A percentile compares a stretch with the other conserved stretches of the same genome.
phyloP scores from a whole-genome alignment of 2,888 invertebrate species.

The Tiphia femorata region DNA sequence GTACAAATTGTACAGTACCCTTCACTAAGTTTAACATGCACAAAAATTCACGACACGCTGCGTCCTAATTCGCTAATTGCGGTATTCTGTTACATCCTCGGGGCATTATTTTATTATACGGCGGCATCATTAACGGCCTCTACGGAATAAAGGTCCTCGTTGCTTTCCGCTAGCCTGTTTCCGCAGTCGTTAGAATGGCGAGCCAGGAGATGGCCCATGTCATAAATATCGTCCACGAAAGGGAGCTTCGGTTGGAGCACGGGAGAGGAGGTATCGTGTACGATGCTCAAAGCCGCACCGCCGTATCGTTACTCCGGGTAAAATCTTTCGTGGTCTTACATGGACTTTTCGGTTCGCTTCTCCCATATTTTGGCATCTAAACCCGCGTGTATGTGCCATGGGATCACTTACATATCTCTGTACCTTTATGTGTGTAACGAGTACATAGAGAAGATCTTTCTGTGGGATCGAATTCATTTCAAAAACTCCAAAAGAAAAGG shows the following conservation, averaged over 20 bases:
- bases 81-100: neutral
- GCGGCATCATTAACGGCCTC: slow-evolving; percentile 4
- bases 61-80: slow-evolving; percentile 6
- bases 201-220: slow-evolving; percentile 13
- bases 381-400: no score
- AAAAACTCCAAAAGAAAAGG: no score
- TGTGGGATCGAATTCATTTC: no score
- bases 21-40: no score
- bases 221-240: slow-evolving; percentile 33
- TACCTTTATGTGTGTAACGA: no score
- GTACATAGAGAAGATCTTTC: no score
- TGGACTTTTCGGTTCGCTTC: neutral
- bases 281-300: slow-evolving; percentile 17
- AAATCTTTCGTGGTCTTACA: slow-evolving; percentile 29
- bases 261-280: neutral
- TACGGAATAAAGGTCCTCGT: neutral
- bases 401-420: no score
- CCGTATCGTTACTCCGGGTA: slow-evolving; percentile 23
- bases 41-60: no score
- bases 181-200: neutral
- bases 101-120: neutral
- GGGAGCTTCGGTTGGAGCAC: slow-evolving; percentile 20
- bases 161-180: neutral
- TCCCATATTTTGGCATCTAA: no score
- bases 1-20: neutral